phyloP scores from a whole-genome alignment of 1,140 invertebrate species.

The Aethina tumida region DNA sequence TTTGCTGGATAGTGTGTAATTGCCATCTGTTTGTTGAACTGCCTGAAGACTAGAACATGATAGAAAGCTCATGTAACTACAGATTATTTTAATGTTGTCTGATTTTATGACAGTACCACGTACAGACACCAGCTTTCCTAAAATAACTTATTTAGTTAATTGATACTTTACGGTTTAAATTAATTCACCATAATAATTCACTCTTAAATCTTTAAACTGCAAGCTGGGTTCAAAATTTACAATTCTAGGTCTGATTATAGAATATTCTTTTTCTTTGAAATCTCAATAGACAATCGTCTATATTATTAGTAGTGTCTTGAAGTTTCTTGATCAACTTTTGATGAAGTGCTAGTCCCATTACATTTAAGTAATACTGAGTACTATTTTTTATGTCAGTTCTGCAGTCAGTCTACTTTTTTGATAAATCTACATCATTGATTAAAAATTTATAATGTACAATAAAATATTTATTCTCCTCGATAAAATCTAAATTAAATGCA shows the following conservation, averaged over 20 bases:
- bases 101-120: slow-evolving; percentile 79
- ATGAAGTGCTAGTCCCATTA: slow-evolving; percentile 61
- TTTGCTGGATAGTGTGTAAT: slow-evolving; percentile 43
- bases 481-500: slow-evolving; percentile 44
- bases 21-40: slow-evolving; percentile 49
- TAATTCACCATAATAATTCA: slow-evolving; percentile 59
- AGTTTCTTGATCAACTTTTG: slow-evolving; percentile 40
- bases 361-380: slow-evolving; percentile 50
- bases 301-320: slow-evolving; percentile 17
- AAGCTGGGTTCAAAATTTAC: slow-evolving; percentile 57
- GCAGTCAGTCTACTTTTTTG: slow-evolving; percentile 48
- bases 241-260: slow-evolving; percentile 52
- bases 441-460: slow-evolving; percentile 50
- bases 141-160: no score
- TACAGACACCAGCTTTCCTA: slow-evolving; percentile 71
- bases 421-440: slow-evolving; percentile 49
- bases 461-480: slow-evolving; percentile 51
- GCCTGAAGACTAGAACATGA: slow-evolving; percentile 49
- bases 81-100: slow-evolving; percentile 62
- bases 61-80: slow-evolving; percentile 66
- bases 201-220: slow-evolving; percentile 62
- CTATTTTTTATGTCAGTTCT: slow-evolving; percentile 51
- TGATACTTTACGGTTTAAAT: neutral
- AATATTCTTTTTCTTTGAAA: slow-evolving; percentile 29
- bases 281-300: slow-evolving; percentile 15